A percentile compares a stretch with the other conserved stretches of the same genome.
Evolutionary conservation across 2,797 vertebrate genomes (phyloP).

Genomic region (Chloroceryle inda): DNA sequence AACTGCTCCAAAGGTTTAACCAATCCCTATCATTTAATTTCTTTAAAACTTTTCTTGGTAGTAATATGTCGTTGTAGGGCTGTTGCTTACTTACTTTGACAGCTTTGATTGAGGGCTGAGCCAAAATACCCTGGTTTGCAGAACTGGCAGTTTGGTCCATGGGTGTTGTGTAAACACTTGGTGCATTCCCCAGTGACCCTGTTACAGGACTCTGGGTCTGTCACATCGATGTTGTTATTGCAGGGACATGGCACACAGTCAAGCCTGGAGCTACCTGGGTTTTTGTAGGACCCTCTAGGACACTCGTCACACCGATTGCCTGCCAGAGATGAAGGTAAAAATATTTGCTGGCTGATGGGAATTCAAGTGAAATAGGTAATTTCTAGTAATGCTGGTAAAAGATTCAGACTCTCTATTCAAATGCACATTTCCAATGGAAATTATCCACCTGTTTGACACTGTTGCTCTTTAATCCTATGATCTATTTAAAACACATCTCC

Average conservation of each 20-base stretch:
- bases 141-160: slow-evolving; percentile 84
- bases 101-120: slow-evolving; percentile 84
- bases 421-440: neutral
- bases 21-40: neutral
- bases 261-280: slow-evolving; percentile 58
- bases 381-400: neutral
- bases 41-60: neutral
- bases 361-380: neutral
- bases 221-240: slow-evolving; percentile 86
- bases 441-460: neutral
- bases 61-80: neutral
- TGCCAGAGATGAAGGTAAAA: slow-evolving; percentile 49
- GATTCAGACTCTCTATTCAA: neutral
- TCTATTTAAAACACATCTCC: neutral
- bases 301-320: slow-evolving; percentile 87
- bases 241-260: slow-evolving; percentile 84
- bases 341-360: neutral
- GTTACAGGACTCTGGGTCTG: slow-evolving; percentile 83
- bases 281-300: slow-evolving; percentile 85
- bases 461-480: neutral
- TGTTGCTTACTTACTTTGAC: slow-evolving; percentile 83
- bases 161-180: slow-evolving; percentile 87
- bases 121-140: slow-evolving; percentile 90
- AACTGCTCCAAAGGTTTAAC: neutral
- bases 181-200: slow-evolving; percentile 84